These are phyloP conservation scores for Pseudochromis fuscus DNA, from an alignment of 2,797 vertebrate species.

Conservation along the genomic window DNA sequence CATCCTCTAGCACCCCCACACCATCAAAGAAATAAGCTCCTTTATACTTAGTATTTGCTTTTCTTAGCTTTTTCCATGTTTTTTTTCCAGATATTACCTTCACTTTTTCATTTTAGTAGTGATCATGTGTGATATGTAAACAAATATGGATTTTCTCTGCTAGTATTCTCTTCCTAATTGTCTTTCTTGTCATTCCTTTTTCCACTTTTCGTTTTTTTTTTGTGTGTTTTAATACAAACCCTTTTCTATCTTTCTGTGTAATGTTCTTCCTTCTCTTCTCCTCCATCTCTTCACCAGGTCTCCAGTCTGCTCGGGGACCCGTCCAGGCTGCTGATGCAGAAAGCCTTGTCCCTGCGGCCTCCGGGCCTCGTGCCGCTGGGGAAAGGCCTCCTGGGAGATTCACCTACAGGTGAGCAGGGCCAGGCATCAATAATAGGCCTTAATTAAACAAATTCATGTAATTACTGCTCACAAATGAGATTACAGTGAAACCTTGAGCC, in stretches of 20 bases:
- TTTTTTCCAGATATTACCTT: background rate
- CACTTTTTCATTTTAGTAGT: too few species aligned
- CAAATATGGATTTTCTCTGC: too few species aligned
- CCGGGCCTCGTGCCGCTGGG: constrained; percentile 85
- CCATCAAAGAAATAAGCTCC: background rate
- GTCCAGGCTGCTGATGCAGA: constrained; percentile 91
- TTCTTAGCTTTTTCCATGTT: background rate
- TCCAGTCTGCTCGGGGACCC: constrained; percentile 94
- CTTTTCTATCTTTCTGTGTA: background rate
- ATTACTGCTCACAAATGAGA: constrained; percentile 5
- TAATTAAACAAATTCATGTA: background rate
- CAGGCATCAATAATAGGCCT: background rate
- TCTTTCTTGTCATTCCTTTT: background rate
- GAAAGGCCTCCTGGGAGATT: constrained; percentile 90
- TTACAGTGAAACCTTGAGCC: background rate
- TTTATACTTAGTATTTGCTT: constrained; percentile 1
- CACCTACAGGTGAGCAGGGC: constrained; percentile 88
- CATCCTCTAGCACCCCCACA: background rate
- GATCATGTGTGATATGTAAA: too few species aligned
- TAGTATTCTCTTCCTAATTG: too few species aligned
- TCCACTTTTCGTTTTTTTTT: background rate
- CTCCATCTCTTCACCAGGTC: constrained; percentile 79
- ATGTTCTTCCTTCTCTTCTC: background rate
- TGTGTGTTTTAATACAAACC: background rate
- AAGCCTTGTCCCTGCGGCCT: constrained; percentile 87